Evolutionary conservation across 1,140 invertebrate genomes (phyloP).

Genomic region (Mizuhopecten yessoensis): DNA sequence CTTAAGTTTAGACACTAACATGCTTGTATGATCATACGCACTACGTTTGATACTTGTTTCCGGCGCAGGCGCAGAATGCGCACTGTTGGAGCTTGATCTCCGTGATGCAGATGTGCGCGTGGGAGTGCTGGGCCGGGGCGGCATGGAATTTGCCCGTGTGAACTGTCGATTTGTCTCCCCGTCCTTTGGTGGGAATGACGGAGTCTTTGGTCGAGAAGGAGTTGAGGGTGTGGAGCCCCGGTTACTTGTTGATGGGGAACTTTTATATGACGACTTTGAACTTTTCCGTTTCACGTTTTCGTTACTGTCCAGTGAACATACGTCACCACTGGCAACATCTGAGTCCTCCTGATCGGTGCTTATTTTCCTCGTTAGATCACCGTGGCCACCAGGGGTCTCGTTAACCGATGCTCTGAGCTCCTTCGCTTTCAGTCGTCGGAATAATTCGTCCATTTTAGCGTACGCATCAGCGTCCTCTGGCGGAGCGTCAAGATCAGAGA

Average conservation of each 20-base stretch:
- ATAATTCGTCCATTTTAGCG: slow-evolving; percentile 77
- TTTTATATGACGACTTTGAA: slow-evolving; percentile 41
- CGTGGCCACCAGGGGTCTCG: slow-evolving; percentile 68
- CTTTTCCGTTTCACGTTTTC: slow-evolving; percentile 63
- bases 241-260: slow-evolving; percentile 45
- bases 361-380: slow-evolving; percentile 44
- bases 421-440: slow-evolving; percentile 75
- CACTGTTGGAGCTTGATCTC: slow-evolving; percentile 60
- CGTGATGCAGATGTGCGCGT: slow-evolving; percentile 51
- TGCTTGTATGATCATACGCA: slow-evolving; percentile 60
- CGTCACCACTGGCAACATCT: slow-evolving; percentile 59
- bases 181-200: slow-evolving; percentile 50
- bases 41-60: slow-evolving; percentile 50
- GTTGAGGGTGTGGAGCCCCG: slow-evolving; percentile 55
- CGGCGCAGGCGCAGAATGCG: slow-evolving; percentile 54
- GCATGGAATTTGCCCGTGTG: slow-evolving; percentile 64
- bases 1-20: slow-evolving; percentile 76
- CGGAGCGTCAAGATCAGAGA: slow-evolving; percentile 69
- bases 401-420: slow-evolving; percentile 77
- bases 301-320: slow-evolving; percentile 64
- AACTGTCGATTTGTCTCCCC: slow-evolving; percentile 50
- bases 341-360: slow-evolving; percentile 61
- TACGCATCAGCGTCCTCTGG: slow-evolving; percentile 79
- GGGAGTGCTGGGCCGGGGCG: slow-evolving; percentile 63
- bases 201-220: slow-evolving; percentile 57